Percentiles rank a stretch among this genome's conserved stretches.
Evolutionary conservation across 2,113 vertebrate species (phyloP).

Genomic region (Acinonyx jubatus): DNA sequence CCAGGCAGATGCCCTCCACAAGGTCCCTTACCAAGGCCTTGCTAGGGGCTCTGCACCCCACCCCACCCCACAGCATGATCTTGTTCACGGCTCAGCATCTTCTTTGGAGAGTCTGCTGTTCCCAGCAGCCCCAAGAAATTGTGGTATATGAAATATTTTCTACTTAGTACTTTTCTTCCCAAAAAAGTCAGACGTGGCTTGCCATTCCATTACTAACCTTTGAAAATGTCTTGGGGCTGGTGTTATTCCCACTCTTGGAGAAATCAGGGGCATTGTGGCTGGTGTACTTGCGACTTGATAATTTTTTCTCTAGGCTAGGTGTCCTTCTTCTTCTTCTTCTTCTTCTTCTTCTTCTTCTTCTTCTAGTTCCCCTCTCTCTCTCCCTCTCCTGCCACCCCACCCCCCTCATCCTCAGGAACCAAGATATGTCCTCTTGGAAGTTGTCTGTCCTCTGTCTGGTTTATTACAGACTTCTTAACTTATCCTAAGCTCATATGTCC

Average conservation of each 20-base stretch:
- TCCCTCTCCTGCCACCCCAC: neutral
- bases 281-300: neutral
- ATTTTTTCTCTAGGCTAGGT: conserved; percentile 8
- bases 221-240: conserved; percentile 12
- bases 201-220: conserved; percentile 11
- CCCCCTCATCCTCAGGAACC: neutral
- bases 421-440: neutral
- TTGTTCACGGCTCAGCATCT: conserved; percentile 9
- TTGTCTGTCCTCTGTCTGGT: neutral
- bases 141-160: neutral
- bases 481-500: neutral
- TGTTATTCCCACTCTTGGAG: neutral
- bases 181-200: neutral
- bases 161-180: neutral
- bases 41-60: neutral
- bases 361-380: neutral
- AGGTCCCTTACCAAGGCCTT: neutral
- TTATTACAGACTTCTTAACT: conserved; percentile 15
- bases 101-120: neutral
- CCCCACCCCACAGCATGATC: neutral
- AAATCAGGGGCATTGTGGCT: neutral
- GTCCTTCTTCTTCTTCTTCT: too few relatives aligned
- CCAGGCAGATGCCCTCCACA: neutral
- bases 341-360: too few relatives aligned
- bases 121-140: neutral